Evolutionary conservation across 2,113 vertebrate genomes (phyloP).

Genomic region (Pungitius pungitius): DNA sequence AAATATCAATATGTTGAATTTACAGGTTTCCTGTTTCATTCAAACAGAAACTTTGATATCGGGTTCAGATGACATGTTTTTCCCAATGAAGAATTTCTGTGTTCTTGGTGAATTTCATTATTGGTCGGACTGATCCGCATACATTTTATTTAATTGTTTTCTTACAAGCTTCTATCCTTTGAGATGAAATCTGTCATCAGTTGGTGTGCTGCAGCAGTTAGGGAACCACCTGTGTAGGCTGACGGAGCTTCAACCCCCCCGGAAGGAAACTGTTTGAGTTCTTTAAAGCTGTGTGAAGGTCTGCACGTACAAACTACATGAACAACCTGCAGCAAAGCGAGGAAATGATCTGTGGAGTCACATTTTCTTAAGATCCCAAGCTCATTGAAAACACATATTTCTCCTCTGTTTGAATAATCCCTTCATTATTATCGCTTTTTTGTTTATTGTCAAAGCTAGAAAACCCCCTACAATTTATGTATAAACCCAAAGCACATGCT

Average conservation of each 20-base stretch:
- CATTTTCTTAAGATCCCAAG: not conserved
- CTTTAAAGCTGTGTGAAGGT: not conserved
- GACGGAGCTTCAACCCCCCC: not conserved
- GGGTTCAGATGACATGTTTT: not conserved
- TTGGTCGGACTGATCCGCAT: not conserved
- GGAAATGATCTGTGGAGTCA: not conserved
- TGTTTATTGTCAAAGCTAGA: slow-evolving; percentile 4
- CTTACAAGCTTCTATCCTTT: not conserved
- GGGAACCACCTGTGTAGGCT: not conserved
- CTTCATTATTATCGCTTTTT: not conserved
- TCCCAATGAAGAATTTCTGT: slow-evolving; percentile 5
- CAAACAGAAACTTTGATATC: not conserved
- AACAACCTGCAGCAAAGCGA: slow-evolving; percentile 13
- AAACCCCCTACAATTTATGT: slow-evolving; percentile 11
- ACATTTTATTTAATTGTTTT: slow-evolving; percentile 1
- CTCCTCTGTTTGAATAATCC: too few relatives aligned
- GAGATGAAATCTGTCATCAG: not conserved
- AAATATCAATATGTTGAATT: not conserved
- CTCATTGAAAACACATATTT: too few relatives aligned
- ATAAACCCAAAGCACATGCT: slow-evolving; percentile 41
- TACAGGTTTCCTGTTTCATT: not conserved
- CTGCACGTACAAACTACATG: not conserved
- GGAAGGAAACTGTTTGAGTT: not conserved
- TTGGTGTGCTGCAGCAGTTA: not conserved
- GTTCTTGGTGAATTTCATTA: not conserved